These are phyloP conservation scores for Entelurus aequoreus DNA, from an alignment of 2,113 vertebrate species.

Conservation along the genomic window DNA sequence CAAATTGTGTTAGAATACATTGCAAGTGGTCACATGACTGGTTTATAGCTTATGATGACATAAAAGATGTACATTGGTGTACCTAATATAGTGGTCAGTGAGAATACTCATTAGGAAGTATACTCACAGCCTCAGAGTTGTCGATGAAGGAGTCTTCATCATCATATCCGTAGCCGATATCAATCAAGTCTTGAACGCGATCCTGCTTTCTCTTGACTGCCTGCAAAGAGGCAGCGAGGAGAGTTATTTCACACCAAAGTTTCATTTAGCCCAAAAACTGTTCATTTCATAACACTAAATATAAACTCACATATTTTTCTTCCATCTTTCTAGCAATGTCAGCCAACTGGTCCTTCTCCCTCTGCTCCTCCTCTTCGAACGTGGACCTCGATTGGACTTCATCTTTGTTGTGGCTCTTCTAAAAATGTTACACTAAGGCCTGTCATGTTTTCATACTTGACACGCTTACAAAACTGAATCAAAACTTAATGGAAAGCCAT, in stretches of 20 bases:
- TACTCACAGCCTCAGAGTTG: constrained; percentile 94
- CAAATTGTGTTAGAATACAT: no score
- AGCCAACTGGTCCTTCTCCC: constrained; percentile 75
- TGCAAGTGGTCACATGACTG: no score
- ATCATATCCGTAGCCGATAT: constrained; percentile 93
- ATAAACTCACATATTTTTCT: constrained; percentile 83
- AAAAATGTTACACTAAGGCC: background rate
- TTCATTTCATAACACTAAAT: background rate
- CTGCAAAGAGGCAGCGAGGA: constrained; percentile 53
- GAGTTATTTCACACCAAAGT: background rate
- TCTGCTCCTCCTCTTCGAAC: constrained; percentile 66
- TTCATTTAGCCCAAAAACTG: background rate
- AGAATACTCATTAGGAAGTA: no score
- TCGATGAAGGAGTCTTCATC: constrained; percentile 97
- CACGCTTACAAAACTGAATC: no score
- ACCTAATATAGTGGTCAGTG: no score
- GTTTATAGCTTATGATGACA: no score
- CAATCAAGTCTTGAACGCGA: constrained; percentile 88
- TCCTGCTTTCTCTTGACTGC: constrained; percentile 79
- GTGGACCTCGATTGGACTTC: constrained; percentile 24
- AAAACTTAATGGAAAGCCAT: no score
- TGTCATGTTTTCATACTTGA: background rate
- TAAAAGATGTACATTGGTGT: no score
- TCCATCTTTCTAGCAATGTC: constrained; percentile 80
- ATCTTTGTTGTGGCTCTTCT: constrained; percentile 28